Evolutionary conservation across 2,113 vertebrate species (phyloP).

Genomic region (Vombatus ursinus): DNA sequence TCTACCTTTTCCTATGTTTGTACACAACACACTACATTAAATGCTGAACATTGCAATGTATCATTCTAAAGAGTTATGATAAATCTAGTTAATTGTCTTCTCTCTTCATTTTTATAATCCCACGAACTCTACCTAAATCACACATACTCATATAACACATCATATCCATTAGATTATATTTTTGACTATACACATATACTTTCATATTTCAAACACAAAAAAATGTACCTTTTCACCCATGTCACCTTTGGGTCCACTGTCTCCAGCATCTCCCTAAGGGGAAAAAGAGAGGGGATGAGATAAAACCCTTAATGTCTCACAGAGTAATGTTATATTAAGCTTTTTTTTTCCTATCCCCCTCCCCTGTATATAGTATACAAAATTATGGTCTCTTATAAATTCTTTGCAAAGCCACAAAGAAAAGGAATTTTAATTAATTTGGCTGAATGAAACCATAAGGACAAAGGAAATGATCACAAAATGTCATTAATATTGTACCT

Average conservation of each 20-base stretch:
- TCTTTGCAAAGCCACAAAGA: conserved; percentile 8
- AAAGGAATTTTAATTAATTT: neutral
- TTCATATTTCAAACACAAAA: conserved; percentile 7
- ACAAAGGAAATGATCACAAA: conserved; percentile 2
- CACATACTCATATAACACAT: neutral
- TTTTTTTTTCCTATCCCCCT: neutral
- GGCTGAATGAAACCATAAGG: conserved; percentile 12
- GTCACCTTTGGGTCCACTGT: conserved; percentile 92
- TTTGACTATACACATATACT: neutral
- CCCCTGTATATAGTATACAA: neutral
- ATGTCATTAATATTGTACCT: neutral
- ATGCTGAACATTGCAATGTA: conserved; percentile 30
- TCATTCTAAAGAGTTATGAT: neutral
- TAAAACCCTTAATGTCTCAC: neutral
- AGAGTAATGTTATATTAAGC: neutral
- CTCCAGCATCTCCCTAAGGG: conserved; percentile 92
- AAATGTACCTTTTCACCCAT: conserved; percentile 92
- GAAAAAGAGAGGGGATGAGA: conserved; percentile 42
- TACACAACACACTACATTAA: neutral
- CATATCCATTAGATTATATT: neutral
- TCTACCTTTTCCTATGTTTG: neutral
- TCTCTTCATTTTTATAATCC: conserved; percentile 29
- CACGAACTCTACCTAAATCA: neutral
- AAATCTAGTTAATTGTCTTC: neutral
- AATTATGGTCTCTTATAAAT: neutral